Base-by-base conservation (phyloP, 2,888 invertebrate genomes). In the Stenchaetothrips biformis region DNA sequence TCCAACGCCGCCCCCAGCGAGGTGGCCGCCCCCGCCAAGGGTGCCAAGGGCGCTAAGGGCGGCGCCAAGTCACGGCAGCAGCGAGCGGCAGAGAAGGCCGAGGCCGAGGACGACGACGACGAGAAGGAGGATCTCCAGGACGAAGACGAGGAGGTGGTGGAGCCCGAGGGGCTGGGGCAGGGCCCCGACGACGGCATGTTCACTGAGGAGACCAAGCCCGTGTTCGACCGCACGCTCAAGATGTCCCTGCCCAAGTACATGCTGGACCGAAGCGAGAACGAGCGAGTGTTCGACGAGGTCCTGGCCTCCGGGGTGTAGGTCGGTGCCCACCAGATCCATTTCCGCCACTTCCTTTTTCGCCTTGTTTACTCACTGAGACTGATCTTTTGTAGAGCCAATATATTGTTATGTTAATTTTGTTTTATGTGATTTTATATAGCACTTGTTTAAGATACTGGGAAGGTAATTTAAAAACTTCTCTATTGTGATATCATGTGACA, bases 191-290 rank as follows among this genome's bases (percentile, higher is more conserved):
- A 89, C 81, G 91, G 91, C 21, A 90, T 91, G 53, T 91, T 89
- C 86, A 91, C 90, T 85, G 89, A 90, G n/a, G 92, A 92, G 85
- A 92, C 92, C 0, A 88, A 89, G 84, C 90, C 92, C 0, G 88
- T 89, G 62, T 92, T 90, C 84, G 92, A 92, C 84, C 90, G 91
- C 82, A 85, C 88, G 27, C 88, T 92, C 80, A 92, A 91, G 27
- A 89, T 92, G 21, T 89, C 90, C 59, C 86, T 93, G 82, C 93
- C 93, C 1, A 90, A 89, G 83, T 93, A 90, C 84, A 93, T 93
- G 92, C 85, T 92, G 80, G 88, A 90, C 81, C 90, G 89, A 85
- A 91, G 92, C 74, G 92, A 92, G 82, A 91, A 91, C 83, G 93
- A 93, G 87, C 88, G 88, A 84, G 89, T 91, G 81, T 92, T 92